These are phyloP conservation scores for Microctenopoma steveboyesi DNA, from an alignment of 2,797 vertebrate genomes.

Conservation along the genomic window DNA sequence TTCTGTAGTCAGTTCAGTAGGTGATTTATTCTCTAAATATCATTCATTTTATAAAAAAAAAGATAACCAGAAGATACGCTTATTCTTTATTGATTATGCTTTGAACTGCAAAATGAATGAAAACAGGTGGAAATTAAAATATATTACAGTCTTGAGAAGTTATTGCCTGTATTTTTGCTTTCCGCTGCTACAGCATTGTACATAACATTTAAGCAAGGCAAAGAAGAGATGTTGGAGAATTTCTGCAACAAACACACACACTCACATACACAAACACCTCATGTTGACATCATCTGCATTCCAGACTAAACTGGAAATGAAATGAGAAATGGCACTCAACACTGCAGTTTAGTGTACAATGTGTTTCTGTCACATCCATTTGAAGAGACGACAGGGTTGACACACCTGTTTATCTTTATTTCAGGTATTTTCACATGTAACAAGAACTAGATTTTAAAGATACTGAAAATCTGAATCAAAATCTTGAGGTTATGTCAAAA, in stretches of 20 bases:
- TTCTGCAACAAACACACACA: slow-evolving; percentile 29
- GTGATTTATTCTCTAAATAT: too few species aligned
- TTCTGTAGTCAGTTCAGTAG: not conserved
- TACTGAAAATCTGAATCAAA: slow-evolving; percentile 50
- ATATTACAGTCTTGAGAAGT: slow-evolving; percentile 86
- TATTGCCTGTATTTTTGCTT: slow-evolving; percentile 83
- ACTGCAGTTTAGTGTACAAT: slow-evolving; percentile 44
- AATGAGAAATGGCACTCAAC: slow-evolving; percentile 64
- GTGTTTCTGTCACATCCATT: not conserved
- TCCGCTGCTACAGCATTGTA: slow-evolving; percentile 78
- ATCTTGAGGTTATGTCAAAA: slow-evolving; percentile 23
- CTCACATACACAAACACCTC: slow-evolving; percentile 13
- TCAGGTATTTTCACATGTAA: slow-evolving; percentile 43
- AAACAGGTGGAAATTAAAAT: slow-evolving; percentile 71
- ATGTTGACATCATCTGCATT: too few species aligned
- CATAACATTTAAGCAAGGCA: slow-evolving; percentile 58
- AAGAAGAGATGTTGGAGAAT: slow-evolving; percentile 34
- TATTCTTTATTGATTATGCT: slow-evolving; percentile 96
- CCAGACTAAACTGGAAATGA: slow-evolving; percentile 27
- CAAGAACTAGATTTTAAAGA: slow-evolving; percentile 56
- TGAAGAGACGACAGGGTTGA: slow-evolving; percentile 27
- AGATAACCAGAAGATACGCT: slow-evolving; percentile 76
- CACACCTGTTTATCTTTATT: slow-evolving; percentile 36
- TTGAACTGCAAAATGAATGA: slow-evolving; percentile 87
- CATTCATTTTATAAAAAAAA: not conserved